Evolutionary conservation across 2,113 vertebrate genomes (phyloP).

Genomic region (Telmatochromis sp.): DNA sequence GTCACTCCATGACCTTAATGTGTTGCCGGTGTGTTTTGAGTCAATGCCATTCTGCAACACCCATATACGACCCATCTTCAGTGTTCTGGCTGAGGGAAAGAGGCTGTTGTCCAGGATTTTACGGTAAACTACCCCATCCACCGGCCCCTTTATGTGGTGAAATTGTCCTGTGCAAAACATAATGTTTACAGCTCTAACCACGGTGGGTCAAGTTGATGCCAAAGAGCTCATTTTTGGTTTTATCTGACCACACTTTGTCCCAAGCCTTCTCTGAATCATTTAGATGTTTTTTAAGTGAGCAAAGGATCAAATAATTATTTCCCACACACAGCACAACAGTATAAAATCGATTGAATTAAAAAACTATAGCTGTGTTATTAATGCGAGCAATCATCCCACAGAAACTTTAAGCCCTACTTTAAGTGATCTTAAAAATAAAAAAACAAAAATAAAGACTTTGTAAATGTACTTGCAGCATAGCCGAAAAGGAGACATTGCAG

Average conservation of each 20-base stretch:
- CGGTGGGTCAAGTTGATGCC: neutral
- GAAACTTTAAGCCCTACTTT: neutral
- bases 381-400: neutral
- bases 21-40: neutral
- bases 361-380: neutral
- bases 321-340: neutral
- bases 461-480: slow-evolving; percentile 2
- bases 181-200: neutral
- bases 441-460: neutral
- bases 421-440: neutral
- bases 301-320: neutral
- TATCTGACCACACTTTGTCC: neutral
- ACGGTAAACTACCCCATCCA: neutral
- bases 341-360: neutral
- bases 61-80: neutral
- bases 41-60: neutral
- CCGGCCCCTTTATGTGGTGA: neutral
- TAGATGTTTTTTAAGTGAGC: neutral
- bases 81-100: neutral
- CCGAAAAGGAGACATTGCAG: neutral
- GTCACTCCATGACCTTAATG: neutral
- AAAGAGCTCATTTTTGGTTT: neutral
- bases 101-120: neutral
- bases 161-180: neutral
- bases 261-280: neutral